phyloP scores from a whole-genome alignment of 2,888 invertebrate species.

The Malthinus flaveolus region DNA sequence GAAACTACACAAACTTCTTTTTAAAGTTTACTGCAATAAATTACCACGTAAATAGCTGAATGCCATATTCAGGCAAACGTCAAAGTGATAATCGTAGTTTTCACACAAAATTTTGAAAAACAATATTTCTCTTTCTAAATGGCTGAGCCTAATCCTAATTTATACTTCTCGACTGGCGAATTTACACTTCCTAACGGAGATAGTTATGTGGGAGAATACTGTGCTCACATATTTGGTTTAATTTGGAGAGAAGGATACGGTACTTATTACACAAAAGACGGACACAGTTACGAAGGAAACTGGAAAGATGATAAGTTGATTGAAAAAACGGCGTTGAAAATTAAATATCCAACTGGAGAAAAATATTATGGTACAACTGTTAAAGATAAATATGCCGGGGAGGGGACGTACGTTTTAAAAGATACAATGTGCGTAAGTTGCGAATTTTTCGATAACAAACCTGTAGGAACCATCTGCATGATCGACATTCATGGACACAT shows the following conservation, averaged over 20 bases:
- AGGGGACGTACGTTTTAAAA: constrained; percentile 58
- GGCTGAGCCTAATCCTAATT: constrained; percentile 24
- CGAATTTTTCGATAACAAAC: constrained; percentile 59
- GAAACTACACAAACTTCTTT: no score
- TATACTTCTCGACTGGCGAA: constrained; percentile 42
- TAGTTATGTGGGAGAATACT: constrained; percentile 61
- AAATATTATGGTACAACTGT: constrained; percentile 58
- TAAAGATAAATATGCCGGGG: constrained; percentile 57
- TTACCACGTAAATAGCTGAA: no score
- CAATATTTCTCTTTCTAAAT: no score
- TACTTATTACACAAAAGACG: constrained; percentile 62
- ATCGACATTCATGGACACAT: constrained; percentile 58
- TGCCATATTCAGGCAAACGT: no score
- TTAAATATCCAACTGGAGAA: constrained; percentile 57
- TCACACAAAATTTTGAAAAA: no score
- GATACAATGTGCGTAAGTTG: constrained; percentile 57
- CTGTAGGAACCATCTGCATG: constrained; percentile 53
- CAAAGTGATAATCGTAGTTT: no score
- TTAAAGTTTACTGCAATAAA: no score
- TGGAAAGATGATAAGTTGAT: constrained; percentile 62
- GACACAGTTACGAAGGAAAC: constrained; percentile 59
- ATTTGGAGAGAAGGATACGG: constrained; percentile 56
- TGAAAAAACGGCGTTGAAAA: constrained; percentile 46
- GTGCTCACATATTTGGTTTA: constrained; percentile 58
- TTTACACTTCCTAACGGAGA: constrained; percentile 63